These are phyloP conservation scores for Melanocharis versteri DNA, from an alignment of 2,113 vertebrate genomes.

Conservation along the genomic window DNA sequence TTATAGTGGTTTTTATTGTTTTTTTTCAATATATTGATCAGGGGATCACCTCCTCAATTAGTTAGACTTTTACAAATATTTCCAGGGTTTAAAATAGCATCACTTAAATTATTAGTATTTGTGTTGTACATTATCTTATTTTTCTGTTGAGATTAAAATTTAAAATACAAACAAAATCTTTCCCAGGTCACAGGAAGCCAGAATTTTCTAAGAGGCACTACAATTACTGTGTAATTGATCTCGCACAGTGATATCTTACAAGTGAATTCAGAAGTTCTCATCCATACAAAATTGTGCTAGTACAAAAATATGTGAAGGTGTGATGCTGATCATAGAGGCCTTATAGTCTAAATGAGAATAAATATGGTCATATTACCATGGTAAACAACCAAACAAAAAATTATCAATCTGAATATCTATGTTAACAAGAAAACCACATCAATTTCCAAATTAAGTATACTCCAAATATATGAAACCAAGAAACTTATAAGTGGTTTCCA, in stretches of 20 bases:
- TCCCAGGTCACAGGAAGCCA: background rate
- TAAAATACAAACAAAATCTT: background rate
- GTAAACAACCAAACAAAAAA: background rate
- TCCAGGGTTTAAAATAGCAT: background rate
- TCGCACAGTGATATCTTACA: background rate
- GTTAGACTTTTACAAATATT: background rate
- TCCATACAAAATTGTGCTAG: background rate
- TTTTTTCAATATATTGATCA: background rate
- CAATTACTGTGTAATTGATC: background rate
- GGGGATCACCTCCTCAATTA: background rate
- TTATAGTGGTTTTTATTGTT: background rate
- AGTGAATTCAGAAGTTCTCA: background rate
- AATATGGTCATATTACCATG: no score
- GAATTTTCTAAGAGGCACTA: background rate
- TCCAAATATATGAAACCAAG: background rate
- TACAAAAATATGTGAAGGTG: background rate
- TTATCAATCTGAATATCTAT: background rate
- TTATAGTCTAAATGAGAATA: background rate
- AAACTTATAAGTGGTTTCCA: background rate
- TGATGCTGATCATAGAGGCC: background rate
- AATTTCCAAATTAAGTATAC: background rate
- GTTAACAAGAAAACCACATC: background rate
- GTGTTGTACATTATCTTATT: background rate
- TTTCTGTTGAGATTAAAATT: background rate
- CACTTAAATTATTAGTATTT: background rate